A percentile compares a stretch with the other conserved stretches of the same genome.
Conservation (phyloP, 2,113 vertebrate species). For the Lepisosteus osseus region DNA sequence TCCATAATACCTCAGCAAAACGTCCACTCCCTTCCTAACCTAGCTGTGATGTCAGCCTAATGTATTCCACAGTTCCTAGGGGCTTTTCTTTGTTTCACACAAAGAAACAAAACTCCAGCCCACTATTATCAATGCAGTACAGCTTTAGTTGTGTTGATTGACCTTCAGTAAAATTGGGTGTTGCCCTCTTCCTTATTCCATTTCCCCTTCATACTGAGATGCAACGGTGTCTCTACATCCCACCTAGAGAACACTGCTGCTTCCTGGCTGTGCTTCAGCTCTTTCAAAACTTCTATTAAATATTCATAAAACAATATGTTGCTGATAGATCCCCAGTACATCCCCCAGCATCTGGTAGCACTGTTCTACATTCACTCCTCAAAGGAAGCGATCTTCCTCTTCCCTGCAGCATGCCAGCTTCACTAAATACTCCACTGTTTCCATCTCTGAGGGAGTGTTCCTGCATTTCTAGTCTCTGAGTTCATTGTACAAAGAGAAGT, state of each 20-base stretch:
- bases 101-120: too few species aligned
- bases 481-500: background rate
- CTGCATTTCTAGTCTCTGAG: background rate
- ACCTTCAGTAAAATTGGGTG: background rate
- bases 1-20: too few species aligned
- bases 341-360: constrained; percentile 46
- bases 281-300: constrained; percentile 46
- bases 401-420: constrained; percentile 8
- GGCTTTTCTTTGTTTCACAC: too few species aligned
- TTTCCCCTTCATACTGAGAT: background rate
- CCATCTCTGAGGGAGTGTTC: background rate
- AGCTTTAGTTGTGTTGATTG: background rate
- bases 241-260: background rate
- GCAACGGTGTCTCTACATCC: background rate
- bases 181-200: background rate
- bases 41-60: too few species aligned
- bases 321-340: constrained; percentile 27
- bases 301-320: constrained; percentile 44
- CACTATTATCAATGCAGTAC: background rate
- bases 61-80: too few species aligned
- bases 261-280: constrained; percentile 31
- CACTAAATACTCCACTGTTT: constrained; percentile 16
- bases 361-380: constrained; percentile 27
- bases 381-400: constrained; percentile 22
- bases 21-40: too few species aligned